Evolutionary conservation across 2,888 invertebrate genomes (phyloP).

Genomic region (Myathropa florea): DNA sequence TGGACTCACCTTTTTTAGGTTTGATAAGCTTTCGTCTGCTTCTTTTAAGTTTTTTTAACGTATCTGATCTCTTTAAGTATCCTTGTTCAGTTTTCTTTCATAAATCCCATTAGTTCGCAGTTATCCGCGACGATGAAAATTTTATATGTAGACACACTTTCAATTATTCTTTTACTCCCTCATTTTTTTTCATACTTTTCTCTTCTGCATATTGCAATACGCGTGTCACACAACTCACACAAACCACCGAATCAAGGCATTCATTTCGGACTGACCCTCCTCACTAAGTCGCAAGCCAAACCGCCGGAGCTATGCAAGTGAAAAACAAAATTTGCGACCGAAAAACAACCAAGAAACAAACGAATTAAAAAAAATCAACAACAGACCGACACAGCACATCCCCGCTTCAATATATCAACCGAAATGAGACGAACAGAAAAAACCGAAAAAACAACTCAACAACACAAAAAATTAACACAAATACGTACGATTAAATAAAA

Average conservation of each 20-base stretch:
- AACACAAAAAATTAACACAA: conserved; percentile 12
- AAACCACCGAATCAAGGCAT: conserved; percentile 56
- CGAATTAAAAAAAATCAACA: conserved; percentile 19
- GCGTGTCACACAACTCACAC: conserved; percentile 46
- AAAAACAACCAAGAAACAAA: conserved; percentile 38
- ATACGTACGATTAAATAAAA: conserved; percentile 25
- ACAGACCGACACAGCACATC: conserved; percentile 55
- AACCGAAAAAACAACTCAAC: conserved; percentile 4
- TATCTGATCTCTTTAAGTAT: neutral
- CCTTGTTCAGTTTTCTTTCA: neutral
- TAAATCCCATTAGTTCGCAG: neutral
- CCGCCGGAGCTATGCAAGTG: conserved; percentile 29
- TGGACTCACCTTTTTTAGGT: neutral
- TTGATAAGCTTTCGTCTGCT: neutral
- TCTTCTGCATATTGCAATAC: neutral
- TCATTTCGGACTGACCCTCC: conserved; percentile 64
- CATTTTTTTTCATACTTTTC: neutral
- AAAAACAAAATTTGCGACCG: conserved; percentile 37
- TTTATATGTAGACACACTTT: neutral
- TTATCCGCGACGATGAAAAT: neutral
- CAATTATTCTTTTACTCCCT: neutral
- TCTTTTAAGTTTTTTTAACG: neutral
- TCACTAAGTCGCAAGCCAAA: conserved; percentile 50
- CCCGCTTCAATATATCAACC: conserved; percentile 51
- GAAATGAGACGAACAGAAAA: conserved; percentile 30